Evolutionary conservation across 2,113 vertebrate species (phyloP), one percentile per base, ranked within the genome.

Genomic region (Chrysochloris asiatica): DNA sequence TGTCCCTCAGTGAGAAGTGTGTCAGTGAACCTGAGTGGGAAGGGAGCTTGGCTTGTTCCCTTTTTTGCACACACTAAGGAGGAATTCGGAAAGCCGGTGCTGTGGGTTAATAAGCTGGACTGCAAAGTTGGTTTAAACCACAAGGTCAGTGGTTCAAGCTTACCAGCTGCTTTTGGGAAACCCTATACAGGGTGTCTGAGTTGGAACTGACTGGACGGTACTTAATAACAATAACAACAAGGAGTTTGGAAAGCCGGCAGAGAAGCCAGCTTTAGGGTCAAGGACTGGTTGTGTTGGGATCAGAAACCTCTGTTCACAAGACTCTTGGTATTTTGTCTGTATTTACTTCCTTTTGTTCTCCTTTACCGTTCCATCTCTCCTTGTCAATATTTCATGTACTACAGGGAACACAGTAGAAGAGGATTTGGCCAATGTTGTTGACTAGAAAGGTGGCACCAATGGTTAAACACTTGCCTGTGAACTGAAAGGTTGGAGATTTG

Each of bases 241-340:
- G 5, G 43, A 17, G 54, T 24, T n/a, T n/a, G 43, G n/a, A 47
- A 77, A 73, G 48, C 24, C 33, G 11, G 8, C 14, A 26, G 83
- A 75, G 43, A 78, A 38, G 50, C 48, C 24, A 43, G 76, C 38
- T 38, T 36, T 45, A 2, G n/a, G 48, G 45, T 76, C 81, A 73
- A 4, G 13, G 16, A 8, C 59, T 52, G 5, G 11, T 1, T n/a
- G 54, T 38, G 10, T 47, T 24, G 22, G 43, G 26, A 24, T 45
- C 61, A 73, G 88, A 59, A 71, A 73, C 26, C 54, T 45, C 41
- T 59, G 24, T n/a, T 9, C 28, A n/a, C 38, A 48, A 30, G 24
- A 86, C n/a, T 6, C 0, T 0, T 8, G 67, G 45, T 73, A n/a
- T 22, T 14, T 4, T 26, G 12, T 26, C n/a, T 0, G 8, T 36